Percentiles rank a stretch among this genome's conserved stretches.
phyloP scores from a whole-genome alignment of 2,888 invertebrate species.

The Lasiommata megera region DNA sequence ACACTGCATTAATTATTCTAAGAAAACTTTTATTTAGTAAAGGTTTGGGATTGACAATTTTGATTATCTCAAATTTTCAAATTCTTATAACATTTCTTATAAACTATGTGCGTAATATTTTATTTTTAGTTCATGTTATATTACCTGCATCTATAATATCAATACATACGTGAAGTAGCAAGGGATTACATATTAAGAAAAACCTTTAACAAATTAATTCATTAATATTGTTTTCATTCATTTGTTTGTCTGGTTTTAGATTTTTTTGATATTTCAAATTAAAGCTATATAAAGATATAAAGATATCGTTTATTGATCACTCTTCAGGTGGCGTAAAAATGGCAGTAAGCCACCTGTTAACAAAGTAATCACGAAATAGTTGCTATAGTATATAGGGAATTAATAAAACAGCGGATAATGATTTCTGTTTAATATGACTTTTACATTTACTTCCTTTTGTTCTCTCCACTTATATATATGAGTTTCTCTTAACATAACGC shows the following conservation, averaged over 20 bases:
- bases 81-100: too few species aligned
- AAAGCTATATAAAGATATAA: conserved; percentile 28
- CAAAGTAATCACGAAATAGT: conserved; percentile 32
- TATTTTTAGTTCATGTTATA: too few species aligned
- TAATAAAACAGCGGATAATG: not conserved
- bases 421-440: not conserved
- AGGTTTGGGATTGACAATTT: too few species aligned
- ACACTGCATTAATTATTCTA: not conserved
- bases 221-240: not conserved
- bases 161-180: too few species aligned
- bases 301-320: conserved; percentile 27
- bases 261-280: conserved; percentile 21
- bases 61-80: too few species aligned
- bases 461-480: too few species aligned
- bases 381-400: not conserved
- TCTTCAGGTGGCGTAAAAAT: conserved; percentile 46
- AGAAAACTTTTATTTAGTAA: too few species aligned
- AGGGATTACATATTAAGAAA: not conserved
- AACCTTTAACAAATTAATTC: not conserved
- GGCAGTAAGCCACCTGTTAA: conserved; percentile 46
- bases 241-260: not conserved
- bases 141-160: too few species aligned
- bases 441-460: not conserved
- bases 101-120: too few species aligned
- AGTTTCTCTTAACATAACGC: not conserved